phyloP scores from a whole-genome alignment of 2,888 invertebrate genomes.

The Heliconius sara region DNA sequence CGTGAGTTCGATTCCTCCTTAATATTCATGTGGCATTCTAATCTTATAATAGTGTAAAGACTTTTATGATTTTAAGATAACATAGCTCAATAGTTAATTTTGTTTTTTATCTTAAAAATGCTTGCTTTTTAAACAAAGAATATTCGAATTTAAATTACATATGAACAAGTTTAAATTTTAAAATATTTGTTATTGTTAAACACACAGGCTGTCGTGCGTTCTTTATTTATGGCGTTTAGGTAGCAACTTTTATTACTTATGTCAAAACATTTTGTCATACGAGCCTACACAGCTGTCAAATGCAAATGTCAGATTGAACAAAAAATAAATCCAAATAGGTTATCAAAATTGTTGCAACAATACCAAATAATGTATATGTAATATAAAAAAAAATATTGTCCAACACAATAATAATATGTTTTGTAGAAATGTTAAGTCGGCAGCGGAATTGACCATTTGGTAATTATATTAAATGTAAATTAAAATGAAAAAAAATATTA shows the following conservation, averaged over 20 bases:
- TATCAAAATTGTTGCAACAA: conserved; percentile 32
- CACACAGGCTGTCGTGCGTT: no score
- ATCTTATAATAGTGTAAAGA: no score
- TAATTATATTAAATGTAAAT: conserved; percentile 50
- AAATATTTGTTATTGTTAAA: no score
- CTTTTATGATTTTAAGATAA: no score
- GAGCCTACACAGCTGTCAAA: background rate
- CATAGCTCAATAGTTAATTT: no score
- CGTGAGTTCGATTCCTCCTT: no score
- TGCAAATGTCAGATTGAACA: background rate
- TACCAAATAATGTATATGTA: conserved; percentile 68
- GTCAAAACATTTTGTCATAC: background rate
- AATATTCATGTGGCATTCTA: no score
- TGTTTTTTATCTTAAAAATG: no score
- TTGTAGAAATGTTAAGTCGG: conserved; percentile 71
- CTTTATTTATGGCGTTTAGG: no score
- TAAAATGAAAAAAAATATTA: background rate
- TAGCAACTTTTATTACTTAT: background rate
- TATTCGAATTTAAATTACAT: no score
- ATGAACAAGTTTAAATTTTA: no score
- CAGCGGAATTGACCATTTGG: conserved; percentile 71
- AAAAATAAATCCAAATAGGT: conserved; percentile 9
- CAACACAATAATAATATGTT: conserved; percentile 66
- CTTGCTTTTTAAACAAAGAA: no score
- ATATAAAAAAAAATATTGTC: conserved; percentile 49